Evolutionary conservation across 2,113 vertebrate species (phyloP).

Genomic region (Nerophis ophidion): DNA sequence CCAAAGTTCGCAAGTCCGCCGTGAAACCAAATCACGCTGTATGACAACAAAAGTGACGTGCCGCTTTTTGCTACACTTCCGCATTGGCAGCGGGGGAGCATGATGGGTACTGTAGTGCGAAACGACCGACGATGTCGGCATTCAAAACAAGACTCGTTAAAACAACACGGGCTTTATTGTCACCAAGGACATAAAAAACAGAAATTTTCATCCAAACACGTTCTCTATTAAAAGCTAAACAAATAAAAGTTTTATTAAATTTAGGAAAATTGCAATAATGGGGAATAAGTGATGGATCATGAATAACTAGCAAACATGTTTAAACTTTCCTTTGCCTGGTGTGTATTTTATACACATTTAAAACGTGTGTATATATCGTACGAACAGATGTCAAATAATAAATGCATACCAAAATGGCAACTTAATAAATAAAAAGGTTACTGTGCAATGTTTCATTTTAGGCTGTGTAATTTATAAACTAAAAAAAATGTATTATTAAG

Average conservation of each 20-base stretch:
- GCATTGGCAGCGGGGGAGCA: constrained; percentile 27
- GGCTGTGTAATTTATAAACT: constrained; percentile 65
- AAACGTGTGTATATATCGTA: constrained; percentile 40
- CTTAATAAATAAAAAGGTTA: constrained; percentile 74
- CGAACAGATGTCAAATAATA: constrained; percentile 68
- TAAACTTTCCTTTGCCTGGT: constrained; percentile 53
- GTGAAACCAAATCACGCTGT: background rate
- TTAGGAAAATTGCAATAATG: constrained; percentile 46
- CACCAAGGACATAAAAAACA: constrained; percentile 69
- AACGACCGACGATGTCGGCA: background rate
- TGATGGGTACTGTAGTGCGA: constrained; percentile 53
- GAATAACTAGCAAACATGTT: constrained; percentile 56
- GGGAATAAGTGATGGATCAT: constrained; percentile 54
- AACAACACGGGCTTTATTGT: constrained; percentile 74
- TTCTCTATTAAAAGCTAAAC: constrained; percentile 62
- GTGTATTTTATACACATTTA: constrained; percentile 46
- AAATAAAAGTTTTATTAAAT: constrained; percentile 57
- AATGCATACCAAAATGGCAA: constrained; percentile 67
- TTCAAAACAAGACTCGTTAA: constrained; percentile 43
- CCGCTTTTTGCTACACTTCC: constrained; percentile 25
- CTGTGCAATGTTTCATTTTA: constrained; percentile 66
- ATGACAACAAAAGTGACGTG: constrained; percentile 1
- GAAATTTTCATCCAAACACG: constrained; percentile 57
- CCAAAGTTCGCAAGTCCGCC: background rate
- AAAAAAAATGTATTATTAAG: constrained; percentile 52